Conservation (phyloP, 2,888 invertebrate genomes). For the Lithophane leautieri region DNA sequence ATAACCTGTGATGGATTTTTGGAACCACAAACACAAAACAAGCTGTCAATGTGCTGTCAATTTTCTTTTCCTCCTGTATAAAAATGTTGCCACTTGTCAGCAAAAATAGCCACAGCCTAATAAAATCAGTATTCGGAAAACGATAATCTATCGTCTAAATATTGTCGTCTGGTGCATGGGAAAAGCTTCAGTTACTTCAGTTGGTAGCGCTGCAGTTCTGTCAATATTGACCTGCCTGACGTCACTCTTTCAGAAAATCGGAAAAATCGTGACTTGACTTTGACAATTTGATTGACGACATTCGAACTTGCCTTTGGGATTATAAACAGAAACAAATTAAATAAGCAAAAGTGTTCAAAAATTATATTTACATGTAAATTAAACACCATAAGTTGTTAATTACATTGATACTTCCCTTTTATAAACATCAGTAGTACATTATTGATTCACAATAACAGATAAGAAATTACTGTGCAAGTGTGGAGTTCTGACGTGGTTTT, state of each 20-base stretch:
- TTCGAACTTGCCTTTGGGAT: too few species aligned
- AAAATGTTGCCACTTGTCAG: slow-evolving; percentile 14
- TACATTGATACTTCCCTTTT: slow-evolving; percentile 12
- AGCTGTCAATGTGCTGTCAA: slow-evolving; percentile 25
- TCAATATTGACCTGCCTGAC: slow-evolving; percentile 5
- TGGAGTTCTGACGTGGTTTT: slow-evolving; percentile 41
- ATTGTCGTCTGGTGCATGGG: slow-evolving; percentile 2
- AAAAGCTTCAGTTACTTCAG: background rate
- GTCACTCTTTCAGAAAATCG: background rate
- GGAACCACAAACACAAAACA: slow-evolving; percentile 35
- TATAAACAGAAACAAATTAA: slow-evolving; percentile 10
- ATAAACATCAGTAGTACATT: background rate
- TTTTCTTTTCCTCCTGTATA: background rate
- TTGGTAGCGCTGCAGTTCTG: slow-evolving; percentile 34
- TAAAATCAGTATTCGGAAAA: background rate
- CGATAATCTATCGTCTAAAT: background rate
- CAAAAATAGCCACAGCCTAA: background rate
- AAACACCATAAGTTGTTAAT: background rate
- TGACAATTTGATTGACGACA: slow-evolving; percentile 15
- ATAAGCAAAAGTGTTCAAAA: slow-evolving; percentile 30
- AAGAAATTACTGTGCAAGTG: slow-evolving; percentile 2
- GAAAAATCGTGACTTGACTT: slow-evolving; percentile 16
- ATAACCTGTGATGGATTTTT: slow-evolving; percentile 35
- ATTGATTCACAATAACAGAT: background rate
- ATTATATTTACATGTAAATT: slow-evolving; percentile 1